A percentile compares a stretch with the other conserved stretches of the same genome.
These are phyloP conservation scores for Pilophorus perplexus DNA, from an alignment of 2,888 invertebrate genomes.

Conservation along the genomic window DNA sequence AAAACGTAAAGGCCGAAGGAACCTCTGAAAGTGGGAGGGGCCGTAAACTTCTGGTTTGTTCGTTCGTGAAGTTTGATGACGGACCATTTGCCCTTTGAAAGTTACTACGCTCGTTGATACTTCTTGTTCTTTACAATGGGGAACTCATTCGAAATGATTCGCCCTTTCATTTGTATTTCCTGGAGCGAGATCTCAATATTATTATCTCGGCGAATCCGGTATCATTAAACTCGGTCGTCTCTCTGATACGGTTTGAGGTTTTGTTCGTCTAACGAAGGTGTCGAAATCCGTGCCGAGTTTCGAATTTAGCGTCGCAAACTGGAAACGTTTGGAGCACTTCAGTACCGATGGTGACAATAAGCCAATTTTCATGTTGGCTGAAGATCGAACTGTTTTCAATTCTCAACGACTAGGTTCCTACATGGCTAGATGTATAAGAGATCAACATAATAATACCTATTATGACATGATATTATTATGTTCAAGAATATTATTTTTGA, in stretches of 20 bases:
- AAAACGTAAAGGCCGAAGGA: too few relatives aligned
- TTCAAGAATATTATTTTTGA: too few relatives aligned
- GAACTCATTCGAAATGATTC: conserved; percentile 5
- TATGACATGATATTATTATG: too few relatives aligned
- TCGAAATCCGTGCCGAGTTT: too few relatives aligned
- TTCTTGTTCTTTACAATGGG: conserved; percentile 13
- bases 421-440: too few relatives aligned
- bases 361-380: too few relatives aligned
- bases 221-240: background rate
- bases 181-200: conserved; percentile 4
- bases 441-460: too few relatives aligned
- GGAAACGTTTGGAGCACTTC: background rate
- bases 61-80: conserved; percentile 3
- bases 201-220: conserved; percentile 4
- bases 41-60: background rate
- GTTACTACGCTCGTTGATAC: background rate
- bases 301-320: background rate
- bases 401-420: too few relatives aligned
- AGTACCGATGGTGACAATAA: too few relatives aligned
- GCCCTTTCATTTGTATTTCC: background rate
- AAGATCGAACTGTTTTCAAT: too few relatives aligned
- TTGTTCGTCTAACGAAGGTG: too few relatives aligned
- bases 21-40: too few relatives aligned
- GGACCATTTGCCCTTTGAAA: conserved; percentile 12
- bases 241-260: background rate